Base-by-base conservation (phyloP, 2,113 vertebrate genomes). In the Alces alces region DNA sequence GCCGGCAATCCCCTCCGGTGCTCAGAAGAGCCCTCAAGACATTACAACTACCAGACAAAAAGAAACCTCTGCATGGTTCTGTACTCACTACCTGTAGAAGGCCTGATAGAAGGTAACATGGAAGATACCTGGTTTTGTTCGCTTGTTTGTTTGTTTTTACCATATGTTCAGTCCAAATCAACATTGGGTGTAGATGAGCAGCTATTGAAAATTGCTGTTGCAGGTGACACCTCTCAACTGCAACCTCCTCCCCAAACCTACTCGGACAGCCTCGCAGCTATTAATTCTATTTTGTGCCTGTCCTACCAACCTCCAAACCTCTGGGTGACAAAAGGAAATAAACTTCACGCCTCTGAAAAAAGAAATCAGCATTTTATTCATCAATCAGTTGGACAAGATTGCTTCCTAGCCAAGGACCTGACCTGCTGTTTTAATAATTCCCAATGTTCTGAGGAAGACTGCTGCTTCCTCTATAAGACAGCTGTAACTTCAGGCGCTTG, bases 401-500 rank as follows among this genome's bases (percentile, higher is more conserved):
- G 60, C 57, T 95, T 94, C 60, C 83, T 30, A 89, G 70, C 47
- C 83, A 70, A 76, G 55, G n/a, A 95, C 66, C 78, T 64, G 86
- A 85, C 80, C 79, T 6, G 9, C 94, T 84, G 21, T 86, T 91
- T 97, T 90, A 97, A 95, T 94, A 89, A 95, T 95, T 89, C 33
- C 64, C 86, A 90, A n/a, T 1, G 2, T 94, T 96, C 78, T n/a
- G 23, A 96, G 58, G 73, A 88, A 54, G 78, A 86, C 57, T 0
- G 7, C 86, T 15, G 45, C 70, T 96, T 66, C 50, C 96, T 96
- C 87, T 23, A 28, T 66, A 45, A 93, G 61, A 76, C 28, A 55
- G 95, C 76, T 55, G n/a, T 97, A 80, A 97, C 96, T 98, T 93
- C 89, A 55, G 66, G 89, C 91, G 25, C 83, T 96, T 60, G 76